Base-by-base conservation (phyloP, 2,888 invertebrate species). In the Isotomurus palustris region DNA sequence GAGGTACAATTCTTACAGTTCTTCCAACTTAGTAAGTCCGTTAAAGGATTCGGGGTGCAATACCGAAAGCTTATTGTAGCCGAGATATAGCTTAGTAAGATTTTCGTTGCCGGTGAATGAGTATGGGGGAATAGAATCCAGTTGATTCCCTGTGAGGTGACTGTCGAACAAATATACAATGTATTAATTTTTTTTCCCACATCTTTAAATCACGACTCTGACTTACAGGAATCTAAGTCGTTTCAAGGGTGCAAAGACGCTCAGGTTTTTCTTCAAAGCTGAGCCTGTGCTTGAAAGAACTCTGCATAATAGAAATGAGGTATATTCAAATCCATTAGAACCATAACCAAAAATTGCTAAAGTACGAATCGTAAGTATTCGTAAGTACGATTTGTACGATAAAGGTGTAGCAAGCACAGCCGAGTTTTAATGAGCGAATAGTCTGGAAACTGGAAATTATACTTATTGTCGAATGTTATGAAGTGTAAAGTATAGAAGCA, bases 111-210 rank as follows among this genome's bases (percentile, higher is more conserved):
- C 53, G 17, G 35, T 19, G 45, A 69, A 69, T 10, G 64, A 41
- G 17, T 49, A 58, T 17, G 52, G 51, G 12, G 60, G 63, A 38
- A 69, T 59, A n/a, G 47, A 52, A 22, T 47, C 55, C 25, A 69
- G 48, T 2, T 53, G 50, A 52, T 69, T 69, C 19, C 60, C 63
- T 21, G 63, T 62, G 48, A 69, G 55, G 49, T 67, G 62, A 36
- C 69, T 69, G 38, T 38, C 14, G 14, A 38, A 38, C 14, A 38
- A 22, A n/a, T 6, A 28, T 12, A 19, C 5, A 22, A 22, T 24
- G 21, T 24, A 17, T 4, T 22, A 5, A 22, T 43, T 24, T 6
- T 22, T 43, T 6, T 43, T 22, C 12, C 10, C 14, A 5, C 19
- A 14, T 10, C 22, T 22, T 43, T 43, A 19, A 12, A 21, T 19